These are phyloP conservation scores for Drosophila meridionalis DNA, from an alignment of 2,888 invertebrate species.

Conservation along the genomic window DNA sequence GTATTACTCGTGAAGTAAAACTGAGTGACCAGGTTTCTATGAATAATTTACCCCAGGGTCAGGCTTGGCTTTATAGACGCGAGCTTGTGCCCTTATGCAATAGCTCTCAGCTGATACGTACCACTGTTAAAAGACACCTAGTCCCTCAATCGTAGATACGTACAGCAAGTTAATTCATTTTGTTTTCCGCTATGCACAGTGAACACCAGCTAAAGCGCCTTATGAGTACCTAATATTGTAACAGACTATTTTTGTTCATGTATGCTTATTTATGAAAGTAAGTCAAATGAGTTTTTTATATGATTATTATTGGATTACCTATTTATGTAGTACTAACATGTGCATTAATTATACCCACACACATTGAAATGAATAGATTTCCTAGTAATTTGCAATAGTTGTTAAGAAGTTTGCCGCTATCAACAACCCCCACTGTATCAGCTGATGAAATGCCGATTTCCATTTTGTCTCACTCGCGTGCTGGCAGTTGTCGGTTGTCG, in stretches of 20 bases:
- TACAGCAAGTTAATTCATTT: background rate
- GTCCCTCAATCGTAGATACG: too few species aligned
- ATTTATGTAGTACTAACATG: background rate
- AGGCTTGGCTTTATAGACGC: background rate
- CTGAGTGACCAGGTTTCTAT: background rate
- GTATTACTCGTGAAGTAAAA: background rate
- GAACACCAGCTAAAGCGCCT: background rate
- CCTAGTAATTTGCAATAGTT: background rate
- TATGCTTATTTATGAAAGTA: background rate
- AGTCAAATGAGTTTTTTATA: background rate
- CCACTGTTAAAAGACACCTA: too few species aligned
- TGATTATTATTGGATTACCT: background rate
- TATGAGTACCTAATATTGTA: too few species aligned
- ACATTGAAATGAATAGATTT: too few species aligned
- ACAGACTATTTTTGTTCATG: background rate
- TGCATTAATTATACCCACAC: background rate
- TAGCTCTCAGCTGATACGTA: slow-evolving; percentile 11
- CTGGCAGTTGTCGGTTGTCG: slow-evolving; percentile 13
- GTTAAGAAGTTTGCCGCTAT: background rate
- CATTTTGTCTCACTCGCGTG: slow-evolving; percentile 10
- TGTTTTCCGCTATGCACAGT: slow-evolving; percentile 6
- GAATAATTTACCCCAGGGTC: background rate
- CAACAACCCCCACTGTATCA: slow-evolving; percentile 32
- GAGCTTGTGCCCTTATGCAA: slow-evolving; percentile 6
- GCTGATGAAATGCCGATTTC: slow-evolving; percentile 32